Conservation (phyloP, 1,140 invertebrate species). For the Eriosoma lanigerum region DNA sequence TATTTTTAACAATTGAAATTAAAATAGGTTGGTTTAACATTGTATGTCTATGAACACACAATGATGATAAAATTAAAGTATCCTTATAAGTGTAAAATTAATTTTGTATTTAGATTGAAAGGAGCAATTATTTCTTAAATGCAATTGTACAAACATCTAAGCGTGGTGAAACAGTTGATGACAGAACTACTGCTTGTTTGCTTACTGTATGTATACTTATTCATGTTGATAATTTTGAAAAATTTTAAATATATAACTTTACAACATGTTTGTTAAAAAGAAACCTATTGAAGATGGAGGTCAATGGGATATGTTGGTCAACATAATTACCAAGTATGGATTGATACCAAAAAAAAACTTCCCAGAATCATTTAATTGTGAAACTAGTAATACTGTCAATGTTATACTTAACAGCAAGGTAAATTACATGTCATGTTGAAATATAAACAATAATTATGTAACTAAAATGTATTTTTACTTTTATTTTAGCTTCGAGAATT, state of each 20-base stretch:
- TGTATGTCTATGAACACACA: too few relatives aligned
- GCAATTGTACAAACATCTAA: constrained; percentile 75
- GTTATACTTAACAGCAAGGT: constrained; percentile 79
- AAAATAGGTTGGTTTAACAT: too few relatives aligned
- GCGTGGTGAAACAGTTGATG: constrained; percentile 74
- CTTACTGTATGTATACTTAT: constrained; percentile 62
- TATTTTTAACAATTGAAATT: too few relatives aligned
- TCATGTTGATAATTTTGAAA: neutral
- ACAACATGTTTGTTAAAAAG: constrained; percentile 58
- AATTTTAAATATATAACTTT: neutral
- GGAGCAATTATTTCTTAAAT: constrained; percentile 82
- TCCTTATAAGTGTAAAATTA: neutral
- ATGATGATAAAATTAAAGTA: too few relatives aligned
- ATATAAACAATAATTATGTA: constrained; percentile 1
- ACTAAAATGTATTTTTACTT: constrained; percentile 25
- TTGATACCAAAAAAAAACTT: constrained; percentile 85
- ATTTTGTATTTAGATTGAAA: constrained; percentile 67
- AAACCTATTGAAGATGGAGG: constrained; percentile 84
- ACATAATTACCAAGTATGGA: constrained; percentile 83
- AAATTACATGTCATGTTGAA: constrained; percentile 51
- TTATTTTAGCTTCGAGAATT: constrained; percentile 74
- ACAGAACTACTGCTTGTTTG: constrained; percentile 76
- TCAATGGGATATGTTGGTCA: constrained; percentile 89
- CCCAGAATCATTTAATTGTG: constrained; percentile 77
- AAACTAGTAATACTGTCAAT: constrained; percentile 74